These are phyloP conservation scores for Scaptomyza reducta DNA, from an alignment of 2,888 invertebrate species.

Conservation along the genomic window DNA sequence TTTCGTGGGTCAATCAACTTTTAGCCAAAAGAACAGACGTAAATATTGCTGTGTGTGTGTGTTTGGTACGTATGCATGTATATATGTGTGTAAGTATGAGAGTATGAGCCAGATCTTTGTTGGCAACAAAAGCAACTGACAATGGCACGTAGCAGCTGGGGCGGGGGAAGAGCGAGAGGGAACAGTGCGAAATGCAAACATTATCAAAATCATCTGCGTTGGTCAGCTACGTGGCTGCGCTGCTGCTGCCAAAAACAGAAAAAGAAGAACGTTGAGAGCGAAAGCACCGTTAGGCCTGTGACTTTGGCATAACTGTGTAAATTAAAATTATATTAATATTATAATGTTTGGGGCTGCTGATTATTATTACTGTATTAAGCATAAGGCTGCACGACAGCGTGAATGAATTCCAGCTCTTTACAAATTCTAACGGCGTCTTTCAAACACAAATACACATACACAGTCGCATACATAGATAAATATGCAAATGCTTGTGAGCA, in stretches of 20 bases:
- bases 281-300: slow-evolving; percentile 56
- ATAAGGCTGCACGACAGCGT: slow-evolving; percentile 35
- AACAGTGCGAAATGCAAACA: slow-evolving; percentile 75
- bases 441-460: slow-evolving; percentile 20
- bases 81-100: slow-evolving; percentile 24
- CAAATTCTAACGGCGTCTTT: slow-evolving; percentile 74
- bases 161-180: neutral
- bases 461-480: slow-evolving; percentile 13
- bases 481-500: slow-evolving; percentile 54
- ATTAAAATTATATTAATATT: slow-evolving; percentile 65
- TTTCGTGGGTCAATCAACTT: slow-evolving; percentile 74
- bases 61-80: slow-evolving; percentile 20
- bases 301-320: slow-evolving; percentile 64
- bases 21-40: slow-evolving; percentile 62
- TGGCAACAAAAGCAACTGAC: slow-evolving; percentile 65
- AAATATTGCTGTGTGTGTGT: slow-evolving; percentile 13
- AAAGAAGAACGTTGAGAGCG: slow-evolving; percentile 53
- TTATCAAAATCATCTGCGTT: slow-evolving; percentile 62
- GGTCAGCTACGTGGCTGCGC: slow-evolving; percentile 29
- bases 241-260: slow-evolving; percentile 37
- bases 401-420: slow-evolving; percentile 68
- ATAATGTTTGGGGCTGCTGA: slow-evolving; percentile 35
- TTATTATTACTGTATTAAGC: slow-evolving; percentile 59
- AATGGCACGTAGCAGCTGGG: slow-evolving; percentile 46
- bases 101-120: slow-evolving; percentile 70